Percentiles rank a stretch among this genome's conserved stretches.
These are phyloP conservation scores for Astropecten irregularis DNA, from an alignment of 53 echinoderm and acorn worm species.

Conservation along the genomic window DNA sequence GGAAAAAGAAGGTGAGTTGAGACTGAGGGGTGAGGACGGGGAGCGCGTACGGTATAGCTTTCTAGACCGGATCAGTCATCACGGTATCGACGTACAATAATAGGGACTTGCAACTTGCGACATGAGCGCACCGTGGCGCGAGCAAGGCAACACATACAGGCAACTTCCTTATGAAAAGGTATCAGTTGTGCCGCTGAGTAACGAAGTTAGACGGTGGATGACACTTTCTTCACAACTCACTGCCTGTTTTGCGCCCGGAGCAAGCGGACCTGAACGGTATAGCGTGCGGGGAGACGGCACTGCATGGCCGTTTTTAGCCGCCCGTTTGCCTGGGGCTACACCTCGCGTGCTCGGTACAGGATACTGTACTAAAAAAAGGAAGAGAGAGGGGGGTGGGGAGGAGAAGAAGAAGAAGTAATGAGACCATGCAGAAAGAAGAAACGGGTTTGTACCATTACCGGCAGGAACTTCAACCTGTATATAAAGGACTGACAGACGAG, in stretches of 20 bases:
- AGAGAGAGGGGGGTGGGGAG: background rate
- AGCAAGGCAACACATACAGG: too few species aligned
- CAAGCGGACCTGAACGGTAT: conserved; percentile 48
- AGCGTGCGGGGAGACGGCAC: conserved; percentile 8
- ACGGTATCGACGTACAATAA: background rate
- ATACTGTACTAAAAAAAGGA: conserved; percentile 2
- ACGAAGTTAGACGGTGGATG: conserved; percentile 19
- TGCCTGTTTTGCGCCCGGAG: conserved; percentile 35
- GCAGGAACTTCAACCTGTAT: conserved; percentile 5
- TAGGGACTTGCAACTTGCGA: background rate
- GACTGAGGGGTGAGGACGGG: too few species aligned
- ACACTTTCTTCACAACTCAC: conserved; percentile 38
- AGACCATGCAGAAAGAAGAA: too few species aligned
- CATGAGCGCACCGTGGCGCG: too few species aligned
- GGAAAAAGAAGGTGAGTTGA: too few species aligned
- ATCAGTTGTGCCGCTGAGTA: conserved; percentile 24
- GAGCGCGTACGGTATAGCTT: too few species aligned
- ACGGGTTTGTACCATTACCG: background rate
- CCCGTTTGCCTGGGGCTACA: conserved; percentile 33
- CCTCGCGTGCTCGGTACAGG: conserved; percentile 50
- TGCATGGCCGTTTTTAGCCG: conserved; percentile 7
- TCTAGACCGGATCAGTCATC: conserved; percentile 5
- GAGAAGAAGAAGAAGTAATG: too few species aligned
- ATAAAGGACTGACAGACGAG: conserved; percentile 39
- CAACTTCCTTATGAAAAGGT: background rate